phyloP scores from a whole-genome alignment of 2,888 invertebrate species.

The Erpobdella octoculata region DNA sequence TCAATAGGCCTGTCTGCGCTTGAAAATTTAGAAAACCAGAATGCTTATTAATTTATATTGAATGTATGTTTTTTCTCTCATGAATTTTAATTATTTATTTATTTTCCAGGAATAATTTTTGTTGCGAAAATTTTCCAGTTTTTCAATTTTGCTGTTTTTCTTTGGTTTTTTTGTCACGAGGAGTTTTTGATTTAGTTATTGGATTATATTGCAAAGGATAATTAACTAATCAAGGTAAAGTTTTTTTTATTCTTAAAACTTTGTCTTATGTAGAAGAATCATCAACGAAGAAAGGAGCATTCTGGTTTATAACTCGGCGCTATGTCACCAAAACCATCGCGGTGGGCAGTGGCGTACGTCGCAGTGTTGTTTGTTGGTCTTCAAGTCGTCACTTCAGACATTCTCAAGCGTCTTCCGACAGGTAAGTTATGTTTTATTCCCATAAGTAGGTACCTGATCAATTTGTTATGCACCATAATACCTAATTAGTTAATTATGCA shows the following conservation, averaged over 20 bases:
- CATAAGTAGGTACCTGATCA: too few species aligned
- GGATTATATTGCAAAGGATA: neutral
- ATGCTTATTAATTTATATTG: constrained; percentile 15
- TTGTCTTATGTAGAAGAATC: constrained; percentile 4
- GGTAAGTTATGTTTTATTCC: constrained; percentile 11
- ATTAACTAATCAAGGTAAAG: neutral
- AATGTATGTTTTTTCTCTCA: constrained; percentile 8
- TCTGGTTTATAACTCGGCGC: constrained; percentile 15
- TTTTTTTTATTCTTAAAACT: neutral
- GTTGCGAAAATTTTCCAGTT: neutral
- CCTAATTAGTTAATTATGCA: too few species aligned
- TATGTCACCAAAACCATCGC: constrained; percentile 14
- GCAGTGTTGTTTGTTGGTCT: neutral
- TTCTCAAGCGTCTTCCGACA: neutral
- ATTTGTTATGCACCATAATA: too few species aligned
- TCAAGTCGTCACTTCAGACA: neutral
- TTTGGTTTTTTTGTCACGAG: neutral
- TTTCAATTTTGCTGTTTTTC: neutral
- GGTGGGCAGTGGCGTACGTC: constrained; percentile 14
- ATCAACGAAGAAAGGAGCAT: constrained; percentile 5
- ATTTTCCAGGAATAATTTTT: constrained; percentile 5
- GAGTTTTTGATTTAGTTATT: neutral
- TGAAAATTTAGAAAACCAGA: constrained; percentile 4
- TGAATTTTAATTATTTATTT: constrained; percentile 4
- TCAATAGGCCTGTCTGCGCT: constrained; percentile 19